These are phyloP conservation scores for Cephus sareptanus DNA, from an alignment of 2,888 invertebrate species.

Conservation along the genomic window DNA sequence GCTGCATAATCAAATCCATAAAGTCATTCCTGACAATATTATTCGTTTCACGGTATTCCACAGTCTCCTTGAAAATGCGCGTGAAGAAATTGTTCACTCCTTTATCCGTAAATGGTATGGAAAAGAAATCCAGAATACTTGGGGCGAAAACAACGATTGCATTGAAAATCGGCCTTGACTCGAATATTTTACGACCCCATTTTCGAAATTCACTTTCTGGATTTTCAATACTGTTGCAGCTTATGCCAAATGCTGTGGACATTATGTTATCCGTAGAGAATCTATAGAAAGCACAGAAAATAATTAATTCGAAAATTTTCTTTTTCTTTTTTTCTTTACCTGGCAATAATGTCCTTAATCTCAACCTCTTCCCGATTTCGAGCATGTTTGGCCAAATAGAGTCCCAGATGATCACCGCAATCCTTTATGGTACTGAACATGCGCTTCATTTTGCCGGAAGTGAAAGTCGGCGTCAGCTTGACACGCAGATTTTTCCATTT, in stretches of 20 bases:
- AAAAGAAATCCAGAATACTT: conserved; percentile 43
- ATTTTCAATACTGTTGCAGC: conserved; percentile 44
- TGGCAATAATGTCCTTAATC: conserved; percentile 46
- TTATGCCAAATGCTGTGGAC: conserved; percentile 54
- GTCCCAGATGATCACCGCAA: conserved; percentile 39
- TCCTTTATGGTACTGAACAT: conserved; percentile 54
- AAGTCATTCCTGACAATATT: conserved; percentile 59
- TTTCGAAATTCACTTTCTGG: conserved; percentile 50
- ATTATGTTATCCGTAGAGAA: conserved; percentile 52
- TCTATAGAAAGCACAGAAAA: conserved; percentile 23
- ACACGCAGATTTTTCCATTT: conserved; percentile 60
- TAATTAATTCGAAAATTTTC: not conserved
- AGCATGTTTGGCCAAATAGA: conserved; percentile 23
- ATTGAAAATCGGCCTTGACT: conserved; percentile 30
- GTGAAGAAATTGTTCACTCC: conserved; percentile 56
- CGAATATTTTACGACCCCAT: conserved; percentile 47
- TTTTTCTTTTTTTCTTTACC: conserved; percentile 30
- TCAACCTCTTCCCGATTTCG: conserved; percentile 27
- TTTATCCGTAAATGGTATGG: conserved; percentile 39
- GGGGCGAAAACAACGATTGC: conserved; percentile 41
- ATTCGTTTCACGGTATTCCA: conserved; percentile 50
- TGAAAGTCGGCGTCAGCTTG: conserved; percentile 63
- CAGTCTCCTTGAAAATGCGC: conserved; percentile 53
- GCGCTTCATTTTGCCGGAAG: conserved; percentile 61
- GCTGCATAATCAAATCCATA: conserved; percentile 57